Percentiles rank a stretch among this genome's conserved stretches.
Conservation (phyloP, 1,140 invertebrate genomes). For the Drosophila lini region DNA sequence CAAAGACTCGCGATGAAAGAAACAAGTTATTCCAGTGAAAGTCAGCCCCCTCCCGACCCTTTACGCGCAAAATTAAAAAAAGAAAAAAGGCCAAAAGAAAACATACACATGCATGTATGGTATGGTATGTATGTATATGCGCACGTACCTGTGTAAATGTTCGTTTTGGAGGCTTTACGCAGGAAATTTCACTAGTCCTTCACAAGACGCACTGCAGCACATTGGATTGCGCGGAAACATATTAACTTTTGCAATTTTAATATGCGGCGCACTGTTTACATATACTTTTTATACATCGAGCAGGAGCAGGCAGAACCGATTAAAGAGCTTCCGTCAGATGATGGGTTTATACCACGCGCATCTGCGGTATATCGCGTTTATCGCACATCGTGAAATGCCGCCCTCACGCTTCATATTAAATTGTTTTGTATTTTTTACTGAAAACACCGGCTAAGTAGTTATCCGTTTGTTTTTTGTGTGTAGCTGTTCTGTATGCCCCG, state of each 20-base stretch:
- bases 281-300: conserved; percentile 36
- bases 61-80: conserved; percentile 7
- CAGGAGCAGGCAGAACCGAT: conserved; percentile 44
- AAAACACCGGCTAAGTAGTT: not conserved
- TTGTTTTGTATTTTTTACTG: not conserved
- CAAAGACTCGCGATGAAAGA: conserved; percentile 2
- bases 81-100: conserved; percentile 31
- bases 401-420: conserved; percentile 9
- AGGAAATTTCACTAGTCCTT: conserved; percentile 28
- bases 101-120: conserved; percentile 17
- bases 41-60: conserved; percentile 11
- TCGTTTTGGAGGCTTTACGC: conserved; percentile 21
- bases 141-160: conserved; percentile 14
- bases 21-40: conserved; percentile 49
- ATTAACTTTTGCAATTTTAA: conserved; percentile 42
- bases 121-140: conserved; percentile 3
- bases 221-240: conserved; percentile 28
- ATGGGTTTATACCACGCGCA: conserved; percentile 35
- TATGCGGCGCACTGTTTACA: conserved; percentile 42
- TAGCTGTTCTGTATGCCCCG: not conserved
- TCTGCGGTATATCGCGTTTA: conserved; percentile 19
- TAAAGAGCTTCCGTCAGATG: conserved; percentile 46
- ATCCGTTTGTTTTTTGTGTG: not conserved
- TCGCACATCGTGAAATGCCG: conserved; percentile 31
- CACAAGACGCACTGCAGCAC: conserved; percentile 27